Evolutionary conservation across 2,797 vertebrate species (phyloP), one percentile per base, ranked within the genome.

Genomic region (Vultur gryphus): DNA sequence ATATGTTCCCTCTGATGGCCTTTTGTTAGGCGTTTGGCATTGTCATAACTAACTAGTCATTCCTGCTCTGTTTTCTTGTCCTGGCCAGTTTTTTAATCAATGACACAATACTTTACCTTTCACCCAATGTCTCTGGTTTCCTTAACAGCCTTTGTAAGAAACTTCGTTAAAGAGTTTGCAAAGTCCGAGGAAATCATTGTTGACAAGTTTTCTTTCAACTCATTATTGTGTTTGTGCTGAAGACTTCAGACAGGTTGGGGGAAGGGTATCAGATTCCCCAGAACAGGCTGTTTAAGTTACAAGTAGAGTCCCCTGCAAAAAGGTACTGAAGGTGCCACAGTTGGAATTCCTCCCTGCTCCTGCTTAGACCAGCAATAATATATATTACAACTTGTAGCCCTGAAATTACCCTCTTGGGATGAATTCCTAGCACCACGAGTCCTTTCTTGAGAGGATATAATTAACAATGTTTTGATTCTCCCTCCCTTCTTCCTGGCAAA

Each of bases 401-500:
- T 95, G 91, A 93, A 96, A 92, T 95, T 86, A 94, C 25, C 69
- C 83, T 94, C 96, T 65, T 91, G 85, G 87, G 79, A 81, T 88
- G 65, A 90, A 86, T 94, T 91, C 94, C 61, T 81, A 83, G 18
- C 52, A 80, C 82, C 39, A 65, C 0, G 26, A 86, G 76, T 69
- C 61, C 79, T 88, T 94, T 90, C 80, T 84, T 86, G 72, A 84
- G 65, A 90, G 85, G 89, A 79, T 90, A 96, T 88, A 95, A 95
- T 95, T 96, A 95, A 76, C 85, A 81, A 9, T 91, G 93, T 95
- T 96, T 96, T 95, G 61, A 90, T 91, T 96, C 51, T 78, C 62
- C 51, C 79, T 91, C 72, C 62, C 37, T 94, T 90, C 84, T 92
- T 89, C 49, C 46, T 57, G 81, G 80, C 73, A 82, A 88, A 93